A percentile compares a stretch with the other conserved stretches of the same genome.
phyloP scores from a whole-genome alignment of 2,113 vertebrate genomes.

The Sylvia atricapilla region DNA sequence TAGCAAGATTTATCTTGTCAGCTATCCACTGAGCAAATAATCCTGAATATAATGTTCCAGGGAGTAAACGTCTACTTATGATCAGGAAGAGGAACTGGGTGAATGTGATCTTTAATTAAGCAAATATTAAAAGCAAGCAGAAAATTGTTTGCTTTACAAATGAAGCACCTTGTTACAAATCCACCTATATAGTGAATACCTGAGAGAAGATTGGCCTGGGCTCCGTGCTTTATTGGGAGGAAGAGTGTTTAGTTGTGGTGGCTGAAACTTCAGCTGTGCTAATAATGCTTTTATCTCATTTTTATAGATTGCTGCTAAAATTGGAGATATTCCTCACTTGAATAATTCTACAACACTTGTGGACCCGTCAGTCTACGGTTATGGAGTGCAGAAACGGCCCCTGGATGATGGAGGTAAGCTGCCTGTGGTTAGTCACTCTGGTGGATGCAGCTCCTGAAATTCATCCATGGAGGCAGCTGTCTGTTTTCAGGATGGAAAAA shows the following conservation, averaged over 20 bases:
- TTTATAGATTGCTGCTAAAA: conserved; percentile 94
- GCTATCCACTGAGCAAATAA: background rate
- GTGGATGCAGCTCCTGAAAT: background rate
- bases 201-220: background rate
- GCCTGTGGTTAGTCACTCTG: background rate
- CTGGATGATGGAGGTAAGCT: conserved; percentile 93
- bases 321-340: conserved; percentile 94
- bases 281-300: background rate
- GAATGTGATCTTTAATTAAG: background rate
- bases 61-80: background rate
- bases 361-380: conserved; percentile 90
- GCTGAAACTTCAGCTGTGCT: background rate
- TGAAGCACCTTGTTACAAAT: background rate
- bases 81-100: background rate
- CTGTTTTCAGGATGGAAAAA: background rate
- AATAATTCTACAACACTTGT: conserved; percentile 90
- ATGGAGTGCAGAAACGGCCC: conserved; percentile 90
- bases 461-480: background rate
- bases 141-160: background rate
- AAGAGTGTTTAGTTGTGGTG: background rate
- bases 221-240: background rate
- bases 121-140: conserved; percentile 4
- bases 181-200: background rate
- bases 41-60: background rate
- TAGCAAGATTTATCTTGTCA: background rate